These are phyloP conservation scores for Papilio protenor DNA, from an alignment of 2,888 invertebrate species.

Conservation along the genomic window DNA sequence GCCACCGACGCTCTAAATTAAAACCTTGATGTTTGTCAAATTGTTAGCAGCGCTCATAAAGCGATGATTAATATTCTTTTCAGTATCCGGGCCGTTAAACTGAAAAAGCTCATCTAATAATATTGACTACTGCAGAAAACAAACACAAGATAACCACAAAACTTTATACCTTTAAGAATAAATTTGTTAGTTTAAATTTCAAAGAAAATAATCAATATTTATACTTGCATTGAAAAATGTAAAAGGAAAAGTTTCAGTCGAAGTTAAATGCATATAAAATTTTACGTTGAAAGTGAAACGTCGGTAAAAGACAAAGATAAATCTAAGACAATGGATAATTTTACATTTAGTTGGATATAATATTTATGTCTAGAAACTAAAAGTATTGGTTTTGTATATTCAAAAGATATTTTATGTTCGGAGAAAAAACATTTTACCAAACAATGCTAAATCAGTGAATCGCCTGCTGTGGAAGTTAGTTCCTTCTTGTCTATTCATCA, in stretches of 20 bases:
- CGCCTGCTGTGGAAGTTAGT: background rate
- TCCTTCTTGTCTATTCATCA: background rate
- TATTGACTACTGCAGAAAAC: background rate
- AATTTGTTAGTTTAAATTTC: constrained; percentile 9
- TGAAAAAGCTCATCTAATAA: background rate
- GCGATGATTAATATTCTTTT: too few relatives aligned
- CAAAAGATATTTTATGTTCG: background rate
- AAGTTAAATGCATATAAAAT: background rate
- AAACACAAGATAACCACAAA: background rate
- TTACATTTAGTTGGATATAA: constrained; percentile 44
- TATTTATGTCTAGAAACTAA: constrained; percentile 3
- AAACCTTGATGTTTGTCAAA: too few relatives aligned
- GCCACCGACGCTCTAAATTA: too few relatives aligned
- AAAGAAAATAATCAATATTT: background rate
- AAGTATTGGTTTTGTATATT: background rate
- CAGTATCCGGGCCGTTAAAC: background rate
- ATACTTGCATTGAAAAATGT: background rate
- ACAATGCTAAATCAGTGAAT: background rate
- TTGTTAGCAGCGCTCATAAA: too few relatives aligned
- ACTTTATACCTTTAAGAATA: background rate
- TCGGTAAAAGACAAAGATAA: background rate
- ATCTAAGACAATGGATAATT: constrained; percentile 16
- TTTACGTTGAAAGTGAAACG: constrained; percentile 19
- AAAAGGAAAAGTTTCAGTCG: constrained; percentile 5
- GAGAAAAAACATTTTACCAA: background rate